These are phyloP conservation scores for Aurelia sp. DNA, from an alignment of 30 jellyfish, hydroid and myxozoan genomes.

Conservation along the genomic window DNA sequence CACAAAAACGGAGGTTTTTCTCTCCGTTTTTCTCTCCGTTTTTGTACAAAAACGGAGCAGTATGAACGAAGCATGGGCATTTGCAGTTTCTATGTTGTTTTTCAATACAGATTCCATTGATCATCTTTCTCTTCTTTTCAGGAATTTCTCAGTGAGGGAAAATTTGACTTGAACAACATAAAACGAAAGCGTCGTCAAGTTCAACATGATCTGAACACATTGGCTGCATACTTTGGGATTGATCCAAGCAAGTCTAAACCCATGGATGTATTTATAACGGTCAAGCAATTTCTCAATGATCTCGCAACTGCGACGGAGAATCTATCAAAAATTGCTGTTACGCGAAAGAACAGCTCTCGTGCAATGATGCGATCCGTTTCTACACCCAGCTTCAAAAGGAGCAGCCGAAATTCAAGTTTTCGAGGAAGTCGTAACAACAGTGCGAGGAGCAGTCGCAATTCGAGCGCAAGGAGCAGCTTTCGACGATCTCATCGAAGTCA, in stretches of 20 bases:
- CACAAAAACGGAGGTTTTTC: no score
- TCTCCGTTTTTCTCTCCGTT: no score
- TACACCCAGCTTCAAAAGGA: constrained; percentile 52
- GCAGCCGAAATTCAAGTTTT: constrained; percentile 63
- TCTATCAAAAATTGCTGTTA: constrained; percentile 8
- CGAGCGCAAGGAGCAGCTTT: constrained; percentile 57
- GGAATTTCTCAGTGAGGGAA: constrained; percentile 55
- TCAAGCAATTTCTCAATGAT: constrained; percentile 49
- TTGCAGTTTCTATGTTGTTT: no score
- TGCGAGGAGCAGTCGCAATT: constrained; percentile 66
- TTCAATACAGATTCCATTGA: no score
- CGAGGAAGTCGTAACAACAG: constrained; percentile 67
- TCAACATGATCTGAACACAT: constrained; percentile 36
- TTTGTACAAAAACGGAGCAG: no score
- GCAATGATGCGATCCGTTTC: constrained; percentile 52
- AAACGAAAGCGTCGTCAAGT: constrained; percentile 60
- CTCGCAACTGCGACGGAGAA: constrained; percentile 51
- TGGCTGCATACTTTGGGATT: constrained; percentile 41
- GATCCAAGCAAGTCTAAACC: constrained; percentile 53
- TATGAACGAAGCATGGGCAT: no score
- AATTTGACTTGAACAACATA: constrained; percentile 49
- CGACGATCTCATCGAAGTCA: constrained; percentile 28
- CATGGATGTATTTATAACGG: constrained; percentile 37
- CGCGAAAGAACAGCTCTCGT: constrained; percentile 31
- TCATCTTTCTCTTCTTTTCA: background rate